These are phyloP conservation scores for Cheilosia vernalis DNA, from an alignment of 2,888 invertebrate genomes.

Conservation along the genomic window DNA sequence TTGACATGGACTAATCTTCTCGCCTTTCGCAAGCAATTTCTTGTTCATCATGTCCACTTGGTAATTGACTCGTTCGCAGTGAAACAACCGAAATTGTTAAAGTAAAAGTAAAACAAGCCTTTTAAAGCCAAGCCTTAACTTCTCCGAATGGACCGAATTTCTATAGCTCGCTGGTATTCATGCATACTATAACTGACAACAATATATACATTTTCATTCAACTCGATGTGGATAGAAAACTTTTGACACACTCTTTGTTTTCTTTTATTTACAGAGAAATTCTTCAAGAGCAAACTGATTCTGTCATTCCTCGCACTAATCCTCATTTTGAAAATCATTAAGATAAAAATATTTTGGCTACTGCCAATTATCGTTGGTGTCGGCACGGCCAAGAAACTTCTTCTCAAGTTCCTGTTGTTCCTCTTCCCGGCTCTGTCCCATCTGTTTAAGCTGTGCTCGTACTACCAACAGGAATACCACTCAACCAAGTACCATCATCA, in stretches of 20 bases:
- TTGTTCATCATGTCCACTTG: conserved; percentile 24
- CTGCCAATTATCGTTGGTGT: conserved; percentile 91
- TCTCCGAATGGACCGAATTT: not conserved
- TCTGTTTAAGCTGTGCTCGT: conserved; percentile 93
- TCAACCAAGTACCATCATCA: conserved; percentile 92
- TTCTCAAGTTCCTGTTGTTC: conserved; percentile 91
- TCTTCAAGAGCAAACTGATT: conserved; percentile 89
- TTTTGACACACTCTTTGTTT: not conserved
- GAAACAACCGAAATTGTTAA: not conserved
- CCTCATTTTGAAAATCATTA: conserved; percentile 91
- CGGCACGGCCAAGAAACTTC: conserved; percentile 92
- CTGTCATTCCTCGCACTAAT: conserved; percentile 90
- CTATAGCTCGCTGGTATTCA: not conserved
- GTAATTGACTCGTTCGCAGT: conserved; percentile 5
- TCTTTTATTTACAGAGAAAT: conserved; percentile 86
- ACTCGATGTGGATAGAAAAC: not conserved
- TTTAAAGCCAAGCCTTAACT: not conserved
- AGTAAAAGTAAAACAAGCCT: not conserved
- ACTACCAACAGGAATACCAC: conserved; percentile 90
- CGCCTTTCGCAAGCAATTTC: conserved; percentile 31
- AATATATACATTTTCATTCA: not conserved
- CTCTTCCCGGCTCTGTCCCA: conserved; percentile 92
- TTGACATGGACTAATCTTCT: not conserved
- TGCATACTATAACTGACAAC: not conserved
- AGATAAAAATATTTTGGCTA: conserved; percentile 91